Conservation (phyloP, 37 sponge, comb jelly and placozoan genomes). For the Hexactinellida sp. region DNA sequence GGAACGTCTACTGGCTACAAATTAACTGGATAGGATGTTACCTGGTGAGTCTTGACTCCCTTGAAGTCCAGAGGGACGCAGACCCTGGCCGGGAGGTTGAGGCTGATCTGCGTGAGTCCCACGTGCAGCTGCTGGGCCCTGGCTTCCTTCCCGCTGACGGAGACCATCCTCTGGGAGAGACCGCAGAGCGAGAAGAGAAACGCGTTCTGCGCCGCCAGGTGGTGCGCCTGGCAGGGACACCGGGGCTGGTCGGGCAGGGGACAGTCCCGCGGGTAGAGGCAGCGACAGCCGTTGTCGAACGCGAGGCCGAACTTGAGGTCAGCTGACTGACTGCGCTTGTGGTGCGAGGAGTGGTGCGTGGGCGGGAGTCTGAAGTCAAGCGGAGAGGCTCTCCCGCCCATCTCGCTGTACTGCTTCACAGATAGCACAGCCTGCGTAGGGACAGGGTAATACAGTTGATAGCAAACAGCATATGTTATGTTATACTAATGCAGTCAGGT, state of each 20-base stretch:
- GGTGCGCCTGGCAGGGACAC: constrained; percentile 32
- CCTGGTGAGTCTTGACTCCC: neutral
- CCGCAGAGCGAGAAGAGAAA: constrained; percentile 43
- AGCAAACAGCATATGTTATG: neutral
- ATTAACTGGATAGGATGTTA: too few species aligned
- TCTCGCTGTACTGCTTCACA: neutral
- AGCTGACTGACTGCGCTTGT: constrained; percentile 30
- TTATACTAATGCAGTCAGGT: too few species aligned
- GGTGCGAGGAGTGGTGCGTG: neutral
- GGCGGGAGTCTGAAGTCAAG: neutral
- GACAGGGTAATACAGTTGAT: too few species aligned
- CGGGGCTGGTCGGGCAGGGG: neutral
- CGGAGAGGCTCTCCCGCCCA: neutral
- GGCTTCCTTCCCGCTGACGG: neutral
- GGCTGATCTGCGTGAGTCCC: constrained; percentile 77
- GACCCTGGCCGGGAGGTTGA: constrained; percentile 87
- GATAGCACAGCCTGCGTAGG: neutral
- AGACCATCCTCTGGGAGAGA: constrained; percentile 35
- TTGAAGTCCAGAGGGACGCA: constrained; percentile 48
- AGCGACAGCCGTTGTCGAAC: constrained; percentile 64
- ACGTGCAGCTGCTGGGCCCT: constrained; percentile 63
- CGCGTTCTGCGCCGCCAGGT: constrained; percentile 45
- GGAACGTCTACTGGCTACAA: too few species aligned
- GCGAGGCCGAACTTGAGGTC: constrained; percentile 57
- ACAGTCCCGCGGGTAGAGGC: constrained; percentile 24